phyloP scores from a whole-genome alignment of 1,140 invertebrate species.

The Dryas iulia region DNA sequence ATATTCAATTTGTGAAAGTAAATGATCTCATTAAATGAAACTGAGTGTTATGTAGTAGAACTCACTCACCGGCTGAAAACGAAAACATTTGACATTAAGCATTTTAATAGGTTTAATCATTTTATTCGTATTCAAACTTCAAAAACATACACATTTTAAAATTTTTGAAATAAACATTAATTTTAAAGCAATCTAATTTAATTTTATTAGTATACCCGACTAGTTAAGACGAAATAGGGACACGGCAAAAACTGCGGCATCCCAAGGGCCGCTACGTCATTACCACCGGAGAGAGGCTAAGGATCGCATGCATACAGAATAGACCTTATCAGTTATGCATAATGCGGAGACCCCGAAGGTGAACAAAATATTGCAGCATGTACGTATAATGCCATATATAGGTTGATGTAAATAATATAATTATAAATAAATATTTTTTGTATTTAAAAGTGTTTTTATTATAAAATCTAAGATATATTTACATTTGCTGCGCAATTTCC shows the following conservation, averaged over 20 bases:
- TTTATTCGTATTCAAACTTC: too few species aligned
- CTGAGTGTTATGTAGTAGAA: too few species aligned
- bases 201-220: conserved; percentile 1
- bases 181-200: too few species aligned
- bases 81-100: too few species aligned
- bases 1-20: too few species aligned
- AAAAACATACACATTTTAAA: too few species aligned
- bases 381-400: neutral
- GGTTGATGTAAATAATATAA: neutral
- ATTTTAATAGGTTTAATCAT: too few species aligned
- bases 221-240: conserved; percentile 40
- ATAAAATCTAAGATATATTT: too few species aligned
- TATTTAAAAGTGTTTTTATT: neutral
- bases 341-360: conserved; percentile 74
- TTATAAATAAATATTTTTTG: neutral
- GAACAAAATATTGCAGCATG: conserved; percentile 71
- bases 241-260: conserved; percentile 57
- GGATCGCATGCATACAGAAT: conserved; percentile 78
- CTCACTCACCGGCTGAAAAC: too few species aligned
- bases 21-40: too few species aligned
- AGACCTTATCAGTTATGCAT: conserved; percentile 77
- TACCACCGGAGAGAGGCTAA: conserved; percentile 57
- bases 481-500: too few species aligned
- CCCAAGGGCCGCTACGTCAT: conserved; percentile 63
- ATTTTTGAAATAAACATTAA: too few species aligned